Percentiles rank a stretch among this genome's conserved stretches.
Evolutionary conservation across 2,888 invertebrate species (phyloP).

Genomic region (Ichneumoninae sp.): DNA sequence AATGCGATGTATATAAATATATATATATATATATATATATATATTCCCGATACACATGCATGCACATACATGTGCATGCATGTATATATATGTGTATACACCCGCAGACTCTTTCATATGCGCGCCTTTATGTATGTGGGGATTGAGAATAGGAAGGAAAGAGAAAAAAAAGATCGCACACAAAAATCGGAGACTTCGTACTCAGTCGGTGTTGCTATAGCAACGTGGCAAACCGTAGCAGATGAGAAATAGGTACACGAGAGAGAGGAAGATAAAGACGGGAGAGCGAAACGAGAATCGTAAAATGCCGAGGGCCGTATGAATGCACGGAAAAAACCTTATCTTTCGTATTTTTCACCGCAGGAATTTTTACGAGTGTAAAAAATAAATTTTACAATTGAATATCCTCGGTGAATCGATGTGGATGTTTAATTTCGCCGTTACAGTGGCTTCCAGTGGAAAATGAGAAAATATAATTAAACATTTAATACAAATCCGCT

Average conservation of each 20-base stretch:
- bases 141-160: slow-evolving; percentile 26
- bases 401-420: neutral
- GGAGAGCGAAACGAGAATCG: slow-evolving; percentile 64
- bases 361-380: neutral
- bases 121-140: slow-evolving; percentile 21
- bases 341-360: slow-evolving; percentile 2
- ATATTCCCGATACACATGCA: neutral
- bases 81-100: neutral
- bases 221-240: slow-evolving; percentile 76
- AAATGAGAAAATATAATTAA: neutral
- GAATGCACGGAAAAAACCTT: slow-evolving; percentile 53
- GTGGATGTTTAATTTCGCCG: neutral
- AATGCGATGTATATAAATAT: neutral
- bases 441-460: neutral
- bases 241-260: slow-evolving; percentile 59
- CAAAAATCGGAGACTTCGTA: slow-evolving; percentile 64
- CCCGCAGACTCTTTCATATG: neutral
- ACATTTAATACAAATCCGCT: neutral
- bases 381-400: neutral
- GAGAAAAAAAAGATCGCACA: slow-evolving; percentile 58
- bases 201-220: slow-evolving; percentile 78
- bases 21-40: neutral
- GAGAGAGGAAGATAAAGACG: slow-evolving; percentile 43
- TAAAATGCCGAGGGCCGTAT: slow-evolving; percentile 38
- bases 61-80: neutral